Evolutionary conservation across 2,888 invertebrate genomes (phyloP).

Genomic region (Aleiodes leptofemur): DNA sequence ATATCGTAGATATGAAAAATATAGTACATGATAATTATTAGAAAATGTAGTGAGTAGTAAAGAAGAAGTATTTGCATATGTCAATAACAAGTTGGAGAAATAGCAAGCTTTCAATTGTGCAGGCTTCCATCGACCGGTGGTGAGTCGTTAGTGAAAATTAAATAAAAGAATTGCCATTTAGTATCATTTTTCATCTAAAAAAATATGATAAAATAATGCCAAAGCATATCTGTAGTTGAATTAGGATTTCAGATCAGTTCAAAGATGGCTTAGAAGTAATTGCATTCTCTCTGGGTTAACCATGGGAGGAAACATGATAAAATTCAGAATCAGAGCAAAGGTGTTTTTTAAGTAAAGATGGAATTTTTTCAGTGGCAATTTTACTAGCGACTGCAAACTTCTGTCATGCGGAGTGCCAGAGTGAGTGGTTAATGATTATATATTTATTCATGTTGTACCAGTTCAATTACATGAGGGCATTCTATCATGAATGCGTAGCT

Average conservation of each 20-base stretch:
- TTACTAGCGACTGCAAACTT: slow-evolving; percentile 70
- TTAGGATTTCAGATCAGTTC: slow-evolving; percentile 12
- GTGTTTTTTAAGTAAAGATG: slow-evolving; percentile 14
- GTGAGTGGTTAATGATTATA: slow-evolving; percentile 64
- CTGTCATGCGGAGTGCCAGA: slow-evolving; percentile 73
- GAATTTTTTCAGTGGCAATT: slow-evolving; percentile 70
- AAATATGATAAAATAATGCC: slow-evolving; percentile 8
- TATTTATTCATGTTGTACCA: background rate
- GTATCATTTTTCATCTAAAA: background rate
- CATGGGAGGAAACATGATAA: background rate
- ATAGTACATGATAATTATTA: slow-evolving; percentile 30
- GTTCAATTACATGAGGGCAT: background rate
- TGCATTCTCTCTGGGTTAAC: background rate
- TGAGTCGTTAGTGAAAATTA: slow-evolving; percentile 48
- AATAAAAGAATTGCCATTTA: slow-evolving; percentile 16
- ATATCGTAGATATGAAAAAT: background rate
- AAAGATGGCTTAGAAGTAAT: background rate
- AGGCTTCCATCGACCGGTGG: slow-evolving; percentile 45
- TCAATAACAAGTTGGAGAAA: slow-evolving; percentile 44
- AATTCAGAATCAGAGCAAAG: background rate
- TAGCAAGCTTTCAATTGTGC: slow-evolving; percentile 45
- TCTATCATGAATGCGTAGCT: background rate
- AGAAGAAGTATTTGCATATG: slow-evolving; percentile 29
- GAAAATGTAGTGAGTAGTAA: slow-evolving; percentile 29
- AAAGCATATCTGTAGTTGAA: slow-evolving; percentile 7